Percentiles rank a stretch among this genome's conserved stretches.
phyloP scores from a whole-genome alignment of 2,113 vertebrate genomes.

The Alouatta palliata region DNA sequence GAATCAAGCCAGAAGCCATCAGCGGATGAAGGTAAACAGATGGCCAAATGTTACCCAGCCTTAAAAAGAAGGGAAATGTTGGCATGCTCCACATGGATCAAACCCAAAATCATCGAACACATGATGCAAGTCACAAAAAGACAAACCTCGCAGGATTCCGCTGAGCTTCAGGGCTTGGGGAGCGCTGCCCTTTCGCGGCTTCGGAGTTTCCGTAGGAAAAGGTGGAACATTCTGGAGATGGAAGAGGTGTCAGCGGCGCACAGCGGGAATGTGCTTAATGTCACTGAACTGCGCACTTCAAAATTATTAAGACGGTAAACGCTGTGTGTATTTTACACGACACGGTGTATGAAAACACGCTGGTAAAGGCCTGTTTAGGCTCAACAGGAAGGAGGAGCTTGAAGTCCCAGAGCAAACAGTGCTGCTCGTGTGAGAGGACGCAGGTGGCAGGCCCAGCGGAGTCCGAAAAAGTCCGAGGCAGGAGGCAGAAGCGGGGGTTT shows the following conservation, averaged over 20 bases:
- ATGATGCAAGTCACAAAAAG: neutral
- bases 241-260: too few species aligned
- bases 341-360: too few species aligned
- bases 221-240: too few species aligned
- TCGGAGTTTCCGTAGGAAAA: too few species aligned
- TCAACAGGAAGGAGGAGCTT: neutral
- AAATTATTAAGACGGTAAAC: neutral
- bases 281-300: neutral
- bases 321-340: neutral
- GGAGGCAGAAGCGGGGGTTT: neutral
- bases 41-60: neutral
- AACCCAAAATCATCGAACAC: neutral
- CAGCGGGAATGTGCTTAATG: neutral
- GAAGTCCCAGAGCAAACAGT: neutral
- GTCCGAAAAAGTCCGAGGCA: too few species aligned
- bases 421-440: accelerated
- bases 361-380: neutral
- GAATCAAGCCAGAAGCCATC: neutral
- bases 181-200: too few species aligned
- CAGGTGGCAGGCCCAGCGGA: too few species aligned
- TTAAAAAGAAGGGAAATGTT: neutral
- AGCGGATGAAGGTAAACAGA: neutral
- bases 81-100: too few species aligned
- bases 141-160: neutral
- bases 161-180: too few species aligned